Percentiles rank a stretch among this genome's conserved stretches.
phyloP scores from a whole-genome alignment of 2,113 vertebrate genomes.

The Epinephelus moara region DNA sequence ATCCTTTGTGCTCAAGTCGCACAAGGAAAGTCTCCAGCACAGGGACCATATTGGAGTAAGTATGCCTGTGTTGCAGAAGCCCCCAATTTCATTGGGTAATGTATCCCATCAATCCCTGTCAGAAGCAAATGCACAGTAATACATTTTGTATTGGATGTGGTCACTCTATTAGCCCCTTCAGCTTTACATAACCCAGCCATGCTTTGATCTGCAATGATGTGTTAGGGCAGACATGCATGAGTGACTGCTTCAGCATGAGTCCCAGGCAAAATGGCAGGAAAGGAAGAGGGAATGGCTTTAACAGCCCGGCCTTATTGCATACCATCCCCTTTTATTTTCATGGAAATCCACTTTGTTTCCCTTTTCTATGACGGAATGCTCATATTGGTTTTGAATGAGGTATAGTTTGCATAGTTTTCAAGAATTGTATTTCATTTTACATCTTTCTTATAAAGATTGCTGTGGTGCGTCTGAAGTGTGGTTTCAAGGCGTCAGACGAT shows the following conservation, averaged over 20 bases:
- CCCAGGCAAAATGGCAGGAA: slow-evolving; percentile 44
- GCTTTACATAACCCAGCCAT: slow-evolving; percentile 78
- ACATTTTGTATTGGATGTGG: slow-evolving; percentile 81
- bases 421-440: neutral
- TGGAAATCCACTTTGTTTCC: slow-evolving; percentile 31
- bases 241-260: slow-evolving; percentile 44
- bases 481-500: neutral
- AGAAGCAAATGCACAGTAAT: slow-evolving; percentile 76
- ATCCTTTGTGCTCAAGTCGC: neutral
- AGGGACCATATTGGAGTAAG: slow-evolving; percentile 8
- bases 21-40: slow-evolving; percentile 12
- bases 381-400: slow-evolving; percentile 1
- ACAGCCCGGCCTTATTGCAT: slow-evolving; percentile 38
- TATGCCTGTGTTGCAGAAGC: slow-evolving; percentile 51
- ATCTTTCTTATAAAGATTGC: neutral
- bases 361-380: slow-evolving; percentile 5
- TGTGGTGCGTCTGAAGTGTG: neutral
- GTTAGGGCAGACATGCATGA: slow-evolving; percentile 71
- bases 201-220: slow-evolving; percentile 77
- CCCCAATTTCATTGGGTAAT: slow-evolving; percentile 68
- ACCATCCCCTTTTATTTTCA: slow-evolving; percentile 15
- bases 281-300: slow-evolving; percentile 45
- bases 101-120: slow-evolving; percentile 78
- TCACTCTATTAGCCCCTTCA: slow-evolving; percentile 81
- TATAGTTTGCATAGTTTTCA: neutral